Percentiles rank a stretch among this genome's conserved stretches.
Conservation (phyloP, 2,113 vertebrate genomes). For the Pristiophorus japonicus region DNA sequence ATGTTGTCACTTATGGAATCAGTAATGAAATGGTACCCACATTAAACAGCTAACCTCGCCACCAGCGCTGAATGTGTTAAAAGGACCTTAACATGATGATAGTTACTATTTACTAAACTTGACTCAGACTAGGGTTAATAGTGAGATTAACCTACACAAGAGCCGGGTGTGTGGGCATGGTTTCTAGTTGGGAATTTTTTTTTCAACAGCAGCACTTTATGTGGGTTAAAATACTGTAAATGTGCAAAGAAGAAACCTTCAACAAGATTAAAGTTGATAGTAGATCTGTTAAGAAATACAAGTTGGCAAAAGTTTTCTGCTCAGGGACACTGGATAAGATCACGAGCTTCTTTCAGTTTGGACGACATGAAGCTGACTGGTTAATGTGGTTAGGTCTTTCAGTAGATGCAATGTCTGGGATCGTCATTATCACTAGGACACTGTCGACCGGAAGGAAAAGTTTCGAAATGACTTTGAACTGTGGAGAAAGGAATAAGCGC, state of each 20-base stretch:
- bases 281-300: conserved; percentile 8
- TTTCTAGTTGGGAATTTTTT: conserved; percentile 30
- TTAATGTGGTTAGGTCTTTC: conserved; percentile 26
- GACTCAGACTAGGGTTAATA: conserved; percentile 26
- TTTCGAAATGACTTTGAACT: conserved; percentile 32
- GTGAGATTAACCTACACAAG: conserved; percentile 26
- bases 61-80: conserved; percentile 18
- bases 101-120: neutral
- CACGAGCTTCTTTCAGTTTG: conserved; percentile 28
- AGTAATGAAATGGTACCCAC: conserved; percentile 28
- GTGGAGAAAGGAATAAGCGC: conserved; percentile 28
- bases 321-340: conserved; percentile 28
- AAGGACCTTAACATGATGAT: neutral
- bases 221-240: conserved; percentile 35
- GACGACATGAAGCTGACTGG: conserved; percentile 4
- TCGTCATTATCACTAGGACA: conserved; percentile 33
- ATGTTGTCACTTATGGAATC: too few relatives aligned
- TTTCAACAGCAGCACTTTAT: conserved; percentile 5
- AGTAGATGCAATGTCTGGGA: conserved; percentile 22
- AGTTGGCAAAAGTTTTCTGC: conserved; percentile 3
- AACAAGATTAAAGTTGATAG: conserved; percentile 17
- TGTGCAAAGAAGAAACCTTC: conserved; percentile 6
- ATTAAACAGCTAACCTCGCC: neutral
- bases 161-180: conserved; percentile 2
- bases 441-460: conserved; percentile 21